phyloP scores from a whole-genome alignment of 2,888 invertebrate genomes.

The Marasmarcha lunaedactyla region DNA sequence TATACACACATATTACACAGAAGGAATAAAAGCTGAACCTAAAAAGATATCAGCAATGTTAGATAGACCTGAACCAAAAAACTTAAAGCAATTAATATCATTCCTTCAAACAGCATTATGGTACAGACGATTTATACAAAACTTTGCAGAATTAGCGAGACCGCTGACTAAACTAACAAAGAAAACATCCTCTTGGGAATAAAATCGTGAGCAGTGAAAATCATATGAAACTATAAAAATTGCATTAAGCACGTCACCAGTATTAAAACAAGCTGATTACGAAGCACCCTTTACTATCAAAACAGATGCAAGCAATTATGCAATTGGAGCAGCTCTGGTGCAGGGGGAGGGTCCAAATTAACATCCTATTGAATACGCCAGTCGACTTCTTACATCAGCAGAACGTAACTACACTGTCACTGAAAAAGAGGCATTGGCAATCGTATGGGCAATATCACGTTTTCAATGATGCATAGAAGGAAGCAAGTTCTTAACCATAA shows the following conservation, averaged over 20 bases:
- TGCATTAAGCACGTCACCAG: slow-evolving; percentile 5
- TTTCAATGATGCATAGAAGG: slow-evolving; percentile 9
- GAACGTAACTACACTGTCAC: slow-evolving; percentile 10
- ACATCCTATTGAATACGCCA: slow-evolving; percentile 16
- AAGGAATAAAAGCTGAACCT: slow-evolving; percentile 14
- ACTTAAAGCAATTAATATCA: slow-evolving; percentile 13
- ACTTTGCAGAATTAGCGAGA: slow-evolving; percentile 7
- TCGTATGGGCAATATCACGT: slow-evolving; percentile 6
- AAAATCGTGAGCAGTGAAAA: slow-evolving; percentile 4
- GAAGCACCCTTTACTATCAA: slow-evolving; percentile 4
- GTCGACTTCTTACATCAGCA: slow-evolving; percentile 8
- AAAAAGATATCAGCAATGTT: slow-evolving; percentile 1
- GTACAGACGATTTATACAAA: slow-evolving; percentile 11
- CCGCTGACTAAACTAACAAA: slow-evolving; percentile 6
- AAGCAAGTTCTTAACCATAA: background rate
- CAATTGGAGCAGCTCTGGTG: slow-evolving; percentile 10
- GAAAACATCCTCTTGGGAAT: slow-evolving; percentile 6
- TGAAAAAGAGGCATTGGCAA: slow-evolving; percentile 8
- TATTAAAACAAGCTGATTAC: slow-evolving; percentile 6
- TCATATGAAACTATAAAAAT: slow-evolving; percentile 6
- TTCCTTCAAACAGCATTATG: slow-evolving; percentile 11
- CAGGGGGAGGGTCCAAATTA: slow-evolving; percentile 14
- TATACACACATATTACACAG: slow-evolving; percentile 7
- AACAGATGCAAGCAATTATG: slow-evolving; percentile 10
- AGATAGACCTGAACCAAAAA: slow-evolving; percentile 2